Conservation (phyloP, 2,888 invertebrate species). For the Epiblema foenella region DNA sequence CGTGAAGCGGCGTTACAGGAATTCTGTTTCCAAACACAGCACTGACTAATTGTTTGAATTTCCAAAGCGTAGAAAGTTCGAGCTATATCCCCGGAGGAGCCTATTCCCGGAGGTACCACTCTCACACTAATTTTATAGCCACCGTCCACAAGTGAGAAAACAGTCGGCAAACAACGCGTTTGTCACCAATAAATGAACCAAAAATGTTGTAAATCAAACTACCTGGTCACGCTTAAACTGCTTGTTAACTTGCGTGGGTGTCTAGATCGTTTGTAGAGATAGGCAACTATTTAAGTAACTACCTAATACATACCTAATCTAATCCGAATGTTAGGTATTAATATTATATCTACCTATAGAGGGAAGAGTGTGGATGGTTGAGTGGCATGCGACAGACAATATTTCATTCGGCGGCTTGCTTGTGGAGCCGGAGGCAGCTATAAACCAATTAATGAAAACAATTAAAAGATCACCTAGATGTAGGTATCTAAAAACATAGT, state of each 20-base stretch:
- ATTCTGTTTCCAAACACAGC: conserved; percentile 18
- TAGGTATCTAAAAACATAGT: too few relatives aligned
- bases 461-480: too few relatives aligned
- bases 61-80: conserved; percentile 65
- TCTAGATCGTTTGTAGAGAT: not conserved
- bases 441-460: too few relatives aligned
- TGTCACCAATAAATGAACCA: conserved; percentile 44
- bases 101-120: conserved; percentile 69
- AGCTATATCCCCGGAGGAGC: conserved; percentile 52
- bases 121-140: conserved; percentile 76
- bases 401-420: too few relatives aligned
- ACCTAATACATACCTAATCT: not conserved
- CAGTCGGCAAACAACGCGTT: conserved; percentile 44
- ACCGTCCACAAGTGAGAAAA: conserved; percentile 55
- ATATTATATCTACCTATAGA: too few relatives aligned
- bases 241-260: conserved; percentile 29
- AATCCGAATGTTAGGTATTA: too few relatives aligned
- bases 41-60: conserved; percentile 30
- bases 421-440: too few relatives aligned
- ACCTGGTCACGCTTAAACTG: conserved; percentile 37
- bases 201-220: conserved; percentile 46
- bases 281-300: not conserved
- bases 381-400: too few relatives aligned
- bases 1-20: conserved; percentile 7
- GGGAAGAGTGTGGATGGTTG: too few relatives aligned